Evolutionary conservation across 2,888 invertebrate species (phyloP).

Genomic region (Fragum fragum): DNA sequence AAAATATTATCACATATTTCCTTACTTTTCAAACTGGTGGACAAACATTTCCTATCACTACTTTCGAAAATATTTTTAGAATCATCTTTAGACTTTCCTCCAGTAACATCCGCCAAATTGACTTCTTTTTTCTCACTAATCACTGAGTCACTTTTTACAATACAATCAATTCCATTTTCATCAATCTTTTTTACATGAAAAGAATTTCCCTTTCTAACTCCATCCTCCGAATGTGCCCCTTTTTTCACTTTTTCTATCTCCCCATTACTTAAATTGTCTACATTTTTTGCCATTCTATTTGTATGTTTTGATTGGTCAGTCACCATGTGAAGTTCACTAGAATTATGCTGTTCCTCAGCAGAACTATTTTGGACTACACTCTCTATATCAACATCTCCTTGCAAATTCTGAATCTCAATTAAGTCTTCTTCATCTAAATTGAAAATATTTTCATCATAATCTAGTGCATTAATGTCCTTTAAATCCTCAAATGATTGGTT

Average conservation of each 20-base stretch:
- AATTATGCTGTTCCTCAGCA: conserved; percentile 9
- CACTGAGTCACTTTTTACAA: background rate
- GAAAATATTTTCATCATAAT: conserved; percentile 58
- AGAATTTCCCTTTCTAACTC: no score
- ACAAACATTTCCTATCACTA: background rate
- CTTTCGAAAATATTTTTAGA: background rate
- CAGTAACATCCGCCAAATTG: background rate
- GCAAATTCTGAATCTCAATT: conserved; percentile 53
- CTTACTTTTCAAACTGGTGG: background rate
- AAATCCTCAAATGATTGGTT: conserved; percentile 33
- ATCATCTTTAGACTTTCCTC: background rate
- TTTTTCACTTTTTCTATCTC: background rate
- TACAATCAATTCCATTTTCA: background rate
- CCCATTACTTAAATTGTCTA: conserved; percentile 15
- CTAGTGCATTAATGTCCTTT: conserved; percentile 49
- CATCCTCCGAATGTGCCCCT: background rate
- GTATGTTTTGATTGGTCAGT: conserved; percentile 1
- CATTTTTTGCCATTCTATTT: conserved; percentile 7
- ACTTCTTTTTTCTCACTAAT: background rate
- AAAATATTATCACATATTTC: conserved; percentile 25
- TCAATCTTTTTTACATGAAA: background rate
- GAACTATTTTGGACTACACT: conserved; percentile 58
- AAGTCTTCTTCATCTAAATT: conserved; percentile 60
- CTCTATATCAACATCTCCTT: conserved; percentile 56
- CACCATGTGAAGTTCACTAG: background rate